These are phyloP conservation scores for Cyrtodaria siliqua DNA, from an alignment of 2,888 invertebrate genomes.

Conservation along the genomic window DNA sequence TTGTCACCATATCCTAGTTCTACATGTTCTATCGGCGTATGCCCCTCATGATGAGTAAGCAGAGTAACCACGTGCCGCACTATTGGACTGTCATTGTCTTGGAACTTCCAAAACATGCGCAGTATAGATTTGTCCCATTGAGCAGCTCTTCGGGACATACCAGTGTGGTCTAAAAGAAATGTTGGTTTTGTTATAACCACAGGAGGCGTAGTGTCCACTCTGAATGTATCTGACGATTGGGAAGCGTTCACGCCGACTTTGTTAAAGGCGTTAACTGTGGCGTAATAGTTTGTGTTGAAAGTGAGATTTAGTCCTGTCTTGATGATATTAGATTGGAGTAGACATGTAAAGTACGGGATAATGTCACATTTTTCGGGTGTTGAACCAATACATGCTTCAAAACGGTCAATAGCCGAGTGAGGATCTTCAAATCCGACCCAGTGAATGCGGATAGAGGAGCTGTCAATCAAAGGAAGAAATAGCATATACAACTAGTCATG, in stretches of 20 bases:
- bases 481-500: no score
- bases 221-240: constrained; percentile 42
- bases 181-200: constrained; percentile 8
- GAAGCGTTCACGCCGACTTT: constrained; percentile 22
- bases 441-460: constrained; percentile 18
- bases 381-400: constrained; percentile 38
- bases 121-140: constrained; percentile 65
- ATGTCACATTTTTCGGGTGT: constrained; percentile 24
- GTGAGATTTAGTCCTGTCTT: constrained; percentile 41
- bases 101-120: constrained; percentile 40
- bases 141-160: background rate
- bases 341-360: constrained; percentile 10
- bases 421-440: constrained; percentile 62
- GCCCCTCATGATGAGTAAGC: constrained; percentile 53
- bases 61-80: constrained; percentile 43
- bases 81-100: constrained; percentile 59
- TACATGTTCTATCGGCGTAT: constrained; percentile 50
- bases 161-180: constrained; percentile 9
- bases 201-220: constrained; percentile 45
- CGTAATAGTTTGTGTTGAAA: constrained; percentile 26
- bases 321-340: constrained; percentile 28
- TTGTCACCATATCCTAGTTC: constrained; percentile 41
- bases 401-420: constrained; percentile 50
- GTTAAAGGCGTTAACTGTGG: constrained; percentile 51
- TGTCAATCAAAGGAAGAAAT: no score